A percentile compares a stretch with the other conserved stretches of the same genome.
Conservation (phyloP, 2,888 invertebrate species). For the Sipunculus nudus region DNA sequence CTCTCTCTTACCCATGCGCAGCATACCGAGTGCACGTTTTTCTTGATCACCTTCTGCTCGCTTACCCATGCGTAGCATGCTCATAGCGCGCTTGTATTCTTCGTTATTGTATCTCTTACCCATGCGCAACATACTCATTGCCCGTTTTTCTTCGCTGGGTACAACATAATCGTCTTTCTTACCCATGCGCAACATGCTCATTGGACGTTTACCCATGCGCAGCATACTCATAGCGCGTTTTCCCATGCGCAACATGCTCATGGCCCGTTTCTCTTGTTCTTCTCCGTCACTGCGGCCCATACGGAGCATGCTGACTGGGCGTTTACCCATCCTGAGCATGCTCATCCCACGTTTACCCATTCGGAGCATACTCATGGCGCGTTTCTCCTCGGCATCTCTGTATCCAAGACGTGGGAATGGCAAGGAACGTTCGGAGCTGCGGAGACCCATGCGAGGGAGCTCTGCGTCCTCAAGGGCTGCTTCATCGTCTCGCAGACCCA, state of each 20-base stretch:
- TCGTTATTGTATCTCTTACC: slow-evolving; percentile 51
- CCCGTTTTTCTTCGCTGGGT: slow-evolving; percentile 47
- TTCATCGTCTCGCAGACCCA: background rate
- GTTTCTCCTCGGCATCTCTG: slow-evolving; percentile 5
- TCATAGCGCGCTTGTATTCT: slow-evolving; percentile 28
- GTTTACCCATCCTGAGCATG: slow-evolving; percentile 40
- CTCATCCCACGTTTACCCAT: slow-evolving; percentile 37
- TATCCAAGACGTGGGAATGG: slow-evolving; percentile 9
- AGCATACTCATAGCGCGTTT: slow-evolving; percentile 20
- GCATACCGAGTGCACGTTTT: slow-evolving; percentile 11
- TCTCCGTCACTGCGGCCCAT: slow-evolving; percentile 19
- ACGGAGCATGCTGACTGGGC: slow-evolving; percentile 20
- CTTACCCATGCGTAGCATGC: slow-evolving; percentile 40
- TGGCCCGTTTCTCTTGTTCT: background rate
- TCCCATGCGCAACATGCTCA: slow-evolving; percentile 5
- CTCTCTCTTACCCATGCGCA: slow-evolving; percentile 23
- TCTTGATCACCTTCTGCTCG: slow-evolving; percentile 13
- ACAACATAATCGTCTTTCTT: background rate
- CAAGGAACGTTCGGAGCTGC: slow-evolving; percentile 4
- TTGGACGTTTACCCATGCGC: slow-evolving; percentile 35
- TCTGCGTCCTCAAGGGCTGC: too few relatives aligned
- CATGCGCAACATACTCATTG: slow-evolving; percentile 51
- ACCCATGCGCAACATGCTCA: slow-evolving; percentile 17
- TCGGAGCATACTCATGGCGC: slow-evolving; percentile 35
- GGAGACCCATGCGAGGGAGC: slow-evolving; percentile 1